phyloP scores from a whole-genome alignment of 35 echinoderm and acorn worm genomes.

The Chiridota heheva region DNA sequence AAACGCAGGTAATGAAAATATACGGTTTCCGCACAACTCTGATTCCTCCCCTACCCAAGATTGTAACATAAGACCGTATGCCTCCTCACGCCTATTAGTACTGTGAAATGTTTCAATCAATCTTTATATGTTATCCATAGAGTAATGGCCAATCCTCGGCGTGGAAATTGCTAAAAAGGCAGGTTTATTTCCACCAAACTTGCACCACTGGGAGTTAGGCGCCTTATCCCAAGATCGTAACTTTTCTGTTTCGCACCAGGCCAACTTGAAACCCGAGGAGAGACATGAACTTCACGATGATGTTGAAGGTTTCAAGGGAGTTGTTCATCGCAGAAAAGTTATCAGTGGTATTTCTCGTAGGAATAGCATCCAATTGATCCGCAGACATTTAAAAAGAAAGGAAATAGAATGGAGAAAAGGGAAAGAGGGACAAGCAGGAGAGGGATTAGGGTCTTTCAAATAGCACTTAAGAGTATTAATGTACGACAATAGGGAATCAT shows the following conservation, averaged over 20 bases:
- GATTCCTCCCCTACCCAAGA: constrained; percentile 17
- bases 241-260: constrained; percentile 35
- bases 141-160: constrained; percentile 57
- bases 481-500: constrained; percentile 34
- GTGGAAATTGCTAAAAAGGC: constrained; percentile 51
- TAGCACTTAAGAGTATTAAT: constrained; percentile 57
- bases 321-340: constrained; percentile 33
- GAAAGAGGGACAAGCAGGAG: constrained; percentile 46
- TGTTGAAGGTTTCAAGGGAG: constrained; percentile 17
- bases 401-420: constrained; percentile 36
- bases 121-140: constrained; percentile 37
- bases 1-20: constrained; percentile 54
- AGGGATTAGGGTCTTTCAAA: constrained; percentile 58
- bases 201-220: constrained; percentile 46
- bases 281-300: constrained; percentile 48
- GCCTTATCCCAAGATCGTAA: constrained; percentile 49
- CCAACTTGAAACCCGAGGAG: constrained; percentile 43
- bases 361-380: constrained; percentile 48
- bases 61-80: constrained; percentile 48
- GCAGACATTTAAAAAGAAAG: constrained; percentile 37
- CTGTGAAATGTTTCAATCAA: constrained; percentile 52
- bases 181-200: constrained; percentile 55
- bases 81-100: constrained; percentile 57
- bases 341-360: constrained; percentile 45
- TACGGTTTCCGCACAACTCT: constrained; percentile 49